Evolutionary conservation across 2,113 vertebrate genomes (phyloP).

Genomic region (Sinocyclocheilus grahami): DNA sequence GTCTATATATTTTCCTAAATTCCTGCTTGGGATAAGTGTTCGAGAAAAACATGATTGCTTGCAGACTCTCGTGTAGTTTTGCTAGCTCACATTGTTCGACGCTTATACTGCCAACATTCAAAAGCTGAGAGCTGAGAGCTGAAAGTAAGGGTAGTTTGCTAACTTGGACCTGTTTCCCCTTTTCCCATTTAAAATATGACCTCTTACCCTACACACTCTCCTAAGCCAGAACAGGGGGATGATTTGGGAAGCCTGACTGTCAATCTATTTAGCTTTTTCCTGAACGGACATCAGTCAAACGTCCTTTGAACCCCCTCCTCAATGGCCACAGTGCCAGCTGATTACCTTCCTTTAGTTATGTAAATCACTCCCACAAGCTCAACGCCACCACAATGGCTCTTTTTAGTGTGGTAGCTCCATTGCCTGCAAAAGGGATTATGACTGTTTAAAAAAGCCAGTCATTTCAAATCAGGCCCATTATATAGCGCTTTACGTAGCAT

Average conservation of each 20-base stretch:
- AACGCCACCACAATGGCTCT: slow-evolving; percentile 51
- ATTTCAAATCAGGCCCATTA: slow-evolving; percentile 59
- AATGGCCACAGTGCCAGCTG: slow-evolving; percentile 51
- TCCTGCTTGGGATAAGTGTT: neutral
- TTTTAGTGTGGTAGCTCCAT: slow-evolving; percentile 51
- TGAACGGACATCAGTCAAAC: slow-evolving; percentile 57
- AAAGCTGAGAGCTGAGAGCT: slow-evolving; percentile 30
- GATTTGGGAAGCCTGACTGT: slow-evolving; percentile 56
- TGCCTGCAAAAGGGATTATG: slow-evolving; percentile 60
- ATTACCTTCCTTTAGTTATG: slow-evolving; percentile 61
- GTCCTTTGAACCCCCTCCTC: slow-evolving; percentile 56
- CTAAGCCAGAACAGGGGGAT: slow-evolving; percentile 53
- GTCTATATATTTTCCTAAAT: neutral
- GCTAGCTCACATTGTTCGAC: slow-evolving; percentile 34
- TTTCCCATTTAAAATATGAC: slow-evolving; percentile 56
- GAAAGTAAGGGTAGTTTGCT: slow-evolving; percentile 45
- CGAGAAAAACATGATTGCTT: slow-evolving; percentile 11
- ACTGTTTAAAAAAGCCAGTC: slow-evolving; percentile 61
- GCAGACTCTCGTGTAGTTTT: slow-evolving; percentile 22
- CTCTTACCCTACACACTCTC: slow-evolving; percentile 48
- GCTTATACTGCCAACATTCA: slow-evolving; percentile 15
- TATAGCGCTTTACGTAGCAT: slow-evolving; percentile 50
- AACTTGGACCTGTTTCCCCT: slow-evolving; percentile 52
- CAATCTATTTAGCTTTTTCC: slow-evolving; percentile 55
- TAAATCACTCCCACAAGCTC: slow-evolving; percentile 60